Percentiles rank a stretch among this genome's conserved stretches.
Evolutionary conservation across 2,797 vertebrate genomes (phyloP).

Genomic region (Phrynocephalus vlangalii): DNA sequence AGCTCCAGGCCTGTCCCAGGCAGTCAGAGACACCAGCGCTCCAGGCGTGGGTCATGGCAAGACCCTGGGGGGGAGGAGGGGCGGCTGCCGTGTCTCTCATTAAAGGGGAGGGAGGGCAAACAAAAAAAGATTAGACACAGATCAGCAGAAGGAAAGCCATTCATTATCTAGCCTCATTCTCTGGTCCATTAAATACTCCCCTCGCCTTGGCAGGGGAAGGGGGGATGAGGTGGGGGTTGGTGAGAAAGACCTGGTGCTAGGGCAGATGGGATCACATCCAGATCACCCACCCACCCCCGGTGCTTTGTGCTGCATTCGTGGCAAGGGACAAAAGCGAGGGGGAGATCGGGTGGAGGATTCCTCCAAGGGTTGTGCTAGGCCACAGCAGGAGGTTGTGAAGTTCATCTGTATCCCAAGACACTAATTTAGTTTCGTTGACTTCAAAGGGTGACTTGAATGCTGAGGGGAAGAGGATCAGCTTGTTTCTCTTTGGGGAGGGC

Average conservation of each 20-base stretch:
- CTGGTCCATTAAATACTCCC: constrained; percentile 23
- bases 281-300: constrained; percentile 47
- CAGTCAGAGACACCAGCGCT: fast-evolving
- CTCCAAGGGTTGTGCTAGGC: constrained; percentile 41
- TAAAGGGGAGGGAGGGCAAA: constrained; percentile 8
- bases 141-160: constrained; percentile 4
- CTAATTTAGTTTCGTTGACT: constrained; percentile 75
- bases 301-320: constrained; percentile 68
- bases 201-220: neutral
- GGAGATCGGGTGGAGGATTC: constrained; percentile 58
- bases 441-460: constrained; percentile 66
- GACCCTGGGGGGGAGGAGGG: neutral
- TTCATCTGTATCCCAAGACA: constrained; percentile 65
- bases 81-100: constrained; percentile 5
- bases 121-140: neutral
- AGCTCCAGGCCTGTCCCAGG: constrained; percentile 27
- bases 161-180: constrained; percentile 41
- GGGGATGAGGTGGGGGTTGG: constrained; percentile 5
- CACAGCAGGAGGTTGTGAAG: constrained; percentile 52
- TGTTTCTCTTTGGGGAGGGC: constrained; percentile 43
- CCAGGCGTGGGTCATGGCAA: neutral
- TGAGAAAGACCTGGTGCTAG: neutral
- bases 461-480: constrained; percentile 15
- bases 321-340: neutral
- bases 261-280: constrained; percentile 64